Evolutionary conservation across 2,888 invertebrate species (phyloP), one percentile per base, ranked within the genome.

Genomic region (Dasypolia templi): DNA sequence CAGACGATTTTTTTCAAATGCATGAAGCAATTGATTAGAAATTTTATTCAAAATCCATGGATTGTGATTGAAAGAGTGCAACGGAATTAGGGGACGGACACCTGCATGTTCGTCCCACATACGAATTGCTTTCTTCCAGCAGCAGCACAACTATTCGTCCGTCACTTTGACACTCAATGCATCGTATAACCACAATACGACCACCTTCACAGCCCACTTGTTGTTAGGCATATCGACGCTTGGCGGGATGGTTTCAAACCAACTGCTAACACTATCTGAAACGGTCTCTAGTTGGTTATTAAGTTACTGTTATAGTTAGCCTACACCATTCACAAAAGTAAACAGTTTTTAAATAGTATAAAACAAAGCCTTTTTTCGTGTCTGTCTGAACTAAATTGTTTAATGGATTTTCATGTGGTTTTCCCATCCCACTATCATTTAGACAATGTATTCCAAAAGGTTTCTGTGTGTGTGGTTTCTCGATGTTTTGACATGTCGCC

Each of bases 171-270:
- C 26, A 14, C 26, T 64, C 19, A 12, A 19, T 26, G 46, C 22
- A 35, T 35, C n/a, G 32, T n/a, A 32, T 22, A 65, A 6, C 22
- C 29, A 29, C 29, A 72, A 56, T 14, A 71, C 7, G 35, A 11
- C 6, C 22, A 22, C 55, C n/a, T 26, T 9, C 29, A 7, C 9
- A 44, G 26, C 3, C 26, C 32, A 22, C 22, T 71, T 12, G 11
- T 55, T 71, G 46, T 55, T 71, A 71, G 26, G 29, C 17, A 70
- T n/a, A 19, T 12, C 22, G 26, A 12, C 14, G 51, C 49, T 11
- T 22, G 7, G 39, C 51, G 51, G 14, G 53, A n/a, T 44, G 69
- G 35, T 71, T 53, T 22, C 35, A 55, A 35, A 55, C 29, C 6
- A 26, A 61, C 26, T 39, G 39, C 35, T 46, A 14, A 4, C 14